Base-by-base conservation (phyloP, 2,888 invertebrate species). In the Tuta absoluta region DNA sequence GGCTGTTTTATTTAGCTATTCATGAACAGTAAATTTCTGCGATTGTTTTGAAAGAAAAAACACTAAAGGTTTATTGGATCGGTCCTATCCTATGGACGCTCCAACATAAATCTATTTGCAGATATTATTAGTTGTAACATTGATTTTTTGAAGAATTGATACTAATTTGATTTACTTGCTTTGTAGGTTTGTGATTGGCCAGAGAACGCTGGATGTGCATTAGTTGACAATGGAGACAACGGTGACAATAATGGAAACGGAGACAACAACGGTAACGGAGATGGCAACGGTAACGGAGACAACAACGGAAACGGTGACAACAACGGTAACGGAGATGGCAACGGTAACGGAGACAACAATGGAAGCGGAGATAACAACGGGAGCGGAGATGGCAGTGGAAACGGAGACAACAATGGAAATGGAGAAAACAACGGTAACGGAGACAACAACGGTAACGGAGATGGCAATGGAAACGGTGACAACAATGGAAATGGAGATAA, bases 181-280 rank as follows among this genome's bases (percentile, higher is more conserved):
- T 24, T 53, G 12, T 58, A 73, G 73, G 69, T 70, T 0, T 73
- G 73, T 45, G 73, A 73, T 49, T 70, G 69, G 69, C 68, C 71
- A 0, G 28, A 62, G 5, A 67, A 71, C 48, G 71, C 62, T n/a
- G 66, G 65, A 0, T 74, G 74, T n/a, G 33, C 23, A 8, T 45
- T 17, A 17, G 63, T 19, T 2, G 63, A 28, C 28, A 28, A 28
- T 5, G 28, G 28, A 28, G 10, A 33, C 33, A 10, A 10, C 4
- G 33, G 10, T 10, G 10, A 33, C 33, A 33, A 33, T 0, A 68
- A 60, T 3, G 56, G 14, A 7, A 24, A 33, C n/a, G 28, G n/a
- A 1, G 51, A 19, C 7, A 23, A 51, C 23, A 23, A 51, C 24
- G 28, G 23, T 7, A 19, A 21, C 10, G 51, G 19, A 0, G 51